These are phyloP conservation scores for Caenorhabditis sp. DNA, from an alignment of 2,888 invertebrate species.

Conservation along the genomic window DNA sequence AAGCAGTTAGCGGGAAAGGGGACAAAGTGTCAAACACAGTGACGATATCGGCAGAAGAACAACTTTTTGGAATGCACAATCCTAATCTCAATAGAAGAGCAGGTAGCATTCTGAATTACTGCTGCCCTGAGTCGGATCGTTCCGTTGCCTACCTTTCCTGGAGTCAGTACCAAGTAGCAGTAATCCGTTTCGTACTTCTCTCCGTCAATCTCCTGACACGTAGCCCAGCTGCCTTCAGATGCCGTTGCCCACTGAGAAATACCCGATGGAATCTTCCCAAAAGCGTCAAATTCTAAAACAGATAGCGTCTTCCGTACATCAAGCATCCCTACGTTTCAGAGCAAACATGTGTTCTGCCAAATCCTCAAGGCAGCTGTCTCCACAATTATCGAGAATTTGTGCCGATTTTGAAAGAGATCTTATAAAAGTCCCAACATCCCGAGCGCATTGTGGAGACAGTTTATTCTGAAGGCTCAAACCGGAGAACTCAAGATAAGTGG, in stretches of 20 bases:
- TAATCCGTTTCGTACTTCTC: slow-evolving; percentile 29
- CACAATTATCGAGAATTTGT: slow-evolving; percentile 14
- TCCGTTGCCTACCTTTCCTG: slow-evolving; percentile 28
- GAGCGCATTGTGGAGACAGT: slow-evolving; percentile 14
- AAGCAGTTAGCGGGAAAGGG: slow-evolving; percentile 18
- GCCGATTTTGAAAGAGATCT: not conserved
- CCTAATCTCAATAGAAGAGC: slow-evolving; percentile 1
- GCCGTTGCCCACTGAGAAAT: slow-evolving; percentile 26
- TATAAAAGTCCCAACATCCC: not conserved
- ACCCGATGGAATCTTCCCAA: slow-evolving; percentile 30
- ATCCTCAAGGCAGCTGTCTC: not conserved
- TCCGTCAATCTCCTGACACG: slow-evolving; percentile 17
- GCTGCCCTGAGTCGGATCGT: too few species aligned
- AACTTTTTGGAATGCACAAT: slow-evolving; percentile 17
- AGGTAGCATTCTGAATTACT: slow-evolving; percentile 25
- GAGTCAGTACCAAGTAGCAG: slow-evolving; percentile 21
- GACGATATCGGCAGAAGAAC: slow-evolving; percentile 8
- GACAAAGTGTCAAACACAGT: slow-evolving; percentile 12
- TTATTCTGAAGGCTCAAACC: not conserved
- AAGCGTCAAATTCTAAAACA: slow-evolving; percentile 21
- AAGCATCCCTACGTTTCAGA: slow-evolving; percentile 16
- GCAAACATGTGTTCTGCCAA: slow-evolving; percentile 18
- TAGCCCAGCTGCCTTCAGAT: slow-evolving; percentile 25
- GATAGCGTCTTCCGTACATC: too few species aligned
- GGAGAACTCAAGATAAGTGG: not conserved